Base-by-base conservation (phyloP, 2,113 vertebrate species). In the Mugil cephalus region DNA sequence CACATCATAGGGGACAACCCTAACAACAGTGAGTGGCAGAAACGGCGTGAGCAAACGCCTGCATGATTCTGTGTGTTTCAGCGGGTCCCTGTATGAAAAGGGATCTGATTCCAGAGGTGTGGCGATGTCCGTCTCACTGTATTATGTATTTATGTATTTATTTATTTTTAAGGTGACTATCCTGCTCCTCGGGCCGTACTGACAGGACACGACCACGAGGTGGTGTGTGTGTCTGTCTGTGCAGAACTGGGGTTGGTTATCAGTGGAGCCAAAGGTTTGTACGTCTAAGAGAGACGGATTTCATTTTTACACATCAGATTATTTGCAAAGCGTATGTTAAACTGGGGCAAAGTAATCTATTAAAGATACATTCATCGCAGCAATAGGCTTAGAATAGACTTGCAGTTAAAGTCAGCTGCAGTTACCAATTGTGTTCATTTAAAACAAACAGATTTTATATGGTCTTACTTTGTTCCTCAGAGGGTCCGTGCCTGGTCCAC, bases 1-100 rank as follows among this genome's bases (percentile, higher is more conserved):
- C 98, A 99, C 54, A 99, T 99, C 74, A 99, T 99, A 30, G 98
- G 98, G 46, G 98, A 99, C 94, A 99, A 99, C 89, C 98, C 98
- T 8, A 99, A 99, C 48, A 99, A 98, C 94, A 99, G 98, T 99
- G 89, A 98, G 98, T 83, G 75, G 2, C 8, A 7, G 18, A 9
- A 42, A 17, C 34, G 2, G 10, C 10, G 30, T 42, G 38, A 48
- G 10, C 39, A 34, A 61, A 30, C 15, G 10, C 35, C 4, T 9
- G 24, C 36, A 11, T 7, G 5, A 30, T 10, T 39, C 4, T 50
- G 51, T 38, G 50, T 24, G 38, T 55, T 1, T 35, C 24, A 17
- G 19, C 42, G 46, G 35, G 15, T 19, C 1, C 34, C 11, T 36
- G 43, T 52, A 8, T 17, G 15, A 21, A 30, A 69, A 45, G 34